Conservation (phyloP, 2,888 invertebrate species). For the Amitus sp. region DNA sequence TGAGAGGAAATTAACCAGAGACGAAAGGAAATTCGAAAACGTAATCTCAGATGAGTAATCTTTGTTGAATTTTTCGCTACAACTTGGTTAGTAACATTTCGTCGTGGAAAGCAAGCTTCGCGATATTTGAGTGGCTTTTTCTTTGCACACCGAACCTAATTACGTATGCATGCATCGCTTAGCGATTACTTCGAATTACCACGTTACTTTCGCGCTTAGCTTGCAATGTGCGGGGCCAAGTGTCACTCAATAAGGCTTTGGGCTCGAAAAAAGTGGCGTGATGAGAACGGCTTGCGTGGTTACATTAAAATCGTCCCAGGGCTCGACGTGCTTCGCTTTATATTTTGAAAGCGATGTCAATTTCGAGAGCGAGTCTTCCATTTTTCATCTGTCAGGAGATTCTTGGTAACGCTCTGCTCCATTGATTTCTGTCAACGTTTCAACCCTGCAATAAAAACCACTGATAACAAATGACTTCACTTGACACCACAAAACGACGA, state of each 20-base stretch:
- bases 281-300: constrained; percentile 20
- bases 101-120: constrained; percentile 21
- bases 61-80: no score
- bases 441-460: no score
- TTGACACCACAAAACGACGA: no score
- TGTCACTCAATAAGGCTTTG: constrained; percentile 21
- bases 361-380: no score
- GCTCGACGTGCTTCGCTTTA: constrained; percentile 26
- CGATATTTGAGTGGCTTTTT: constrained; percentile 40
- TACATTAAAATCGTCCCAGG: constrained; percentile 23
- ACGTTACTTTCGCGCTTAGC: constrained; percentile 27
- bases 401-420: no score
- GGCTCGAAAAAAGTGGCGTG: constrained; percentile 24
- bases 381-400: no score
- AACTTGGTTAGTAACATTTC: constrained; percentile 45
- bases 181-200: constrained; percentile 31
- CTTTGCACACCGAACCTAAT: constrained; percentile 46
- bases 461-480: no score
- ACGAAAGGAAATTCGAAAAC: no score
- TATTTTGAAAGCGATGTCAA: no score
- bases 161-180: constrained; percentile 46
- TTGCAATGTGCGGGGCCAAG: constrained; percentile 20
- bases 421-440: no score
- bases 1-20: no score
- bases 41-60: no score